A percentile compares a stretch with the other conserved stretches of the same genome.
phyloP scores from a whole-genome alignment of 92 coral and sea anemone genomes.

The Bergia puertoricense region DNA sequence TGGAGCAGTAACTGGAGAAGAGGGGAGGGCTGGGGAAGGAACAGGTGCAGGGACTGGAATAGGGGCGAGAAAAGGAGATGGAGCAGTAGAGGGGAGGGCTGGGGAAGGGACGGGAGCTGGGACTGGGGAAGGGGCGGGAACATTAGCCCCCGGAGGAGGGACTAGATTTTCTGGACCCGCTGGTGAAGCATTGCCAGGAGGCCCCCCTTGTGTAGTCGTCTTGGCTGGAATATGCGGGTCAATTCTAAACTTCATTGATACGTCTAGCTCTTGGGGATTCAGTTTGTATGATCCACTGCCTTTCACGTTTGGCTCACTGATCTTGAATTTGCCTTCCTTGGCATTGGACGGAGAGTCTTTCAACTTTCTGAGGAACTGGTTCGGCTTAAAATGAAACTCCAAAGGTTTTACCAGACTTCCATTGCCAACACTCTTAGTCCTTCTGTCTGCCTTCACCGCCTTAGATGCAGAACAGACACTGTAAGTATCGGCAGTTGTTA shows the following conservation, averaged over 20 bases:
- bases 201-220: slow-evolving; percentile 1
- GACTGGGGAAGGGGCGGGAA: slow-evolving; percentile 30
- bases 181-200: slow-evolving; percentile 33
- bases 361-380: not conserved
- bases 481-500: no score
- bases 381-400: not conserved
- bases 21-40: slow-evolving; percentile 33
- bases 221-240: slow-evolving; percentile 7
- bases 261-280: slow-evolving; percentile 12
- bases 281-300: slow-evolving; percentile 27
- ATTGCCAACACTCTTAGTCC: not conserved
- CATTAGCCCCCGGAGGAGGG: slow-evolving; percentile 29
- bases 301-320: slow-evolving; percentile 18
- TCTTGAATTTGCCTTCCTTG: slow-evolving; percentile 30
- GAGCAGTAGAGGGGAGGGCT: slow-evolving; percentile 12
- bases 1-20: slow-evolving; percentile 27
- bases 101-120: slow-evolving; percentile 37
- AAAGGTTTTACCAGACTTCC: not conserved
- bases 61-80: slow-evolving; percentile 23
- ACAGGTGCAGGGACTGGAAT: slow-evolving; percentile 27
- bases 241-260: slow-evolving; percentile 10
- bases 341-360: not conserved
- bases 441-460: not conserved
- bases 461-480: not conserved
- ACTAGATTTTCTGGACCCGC: slow-evolving; percentile 29